Conservation (phyloP, 2,888 invertebrate species). For the Itoplectis maculator region DNA sequence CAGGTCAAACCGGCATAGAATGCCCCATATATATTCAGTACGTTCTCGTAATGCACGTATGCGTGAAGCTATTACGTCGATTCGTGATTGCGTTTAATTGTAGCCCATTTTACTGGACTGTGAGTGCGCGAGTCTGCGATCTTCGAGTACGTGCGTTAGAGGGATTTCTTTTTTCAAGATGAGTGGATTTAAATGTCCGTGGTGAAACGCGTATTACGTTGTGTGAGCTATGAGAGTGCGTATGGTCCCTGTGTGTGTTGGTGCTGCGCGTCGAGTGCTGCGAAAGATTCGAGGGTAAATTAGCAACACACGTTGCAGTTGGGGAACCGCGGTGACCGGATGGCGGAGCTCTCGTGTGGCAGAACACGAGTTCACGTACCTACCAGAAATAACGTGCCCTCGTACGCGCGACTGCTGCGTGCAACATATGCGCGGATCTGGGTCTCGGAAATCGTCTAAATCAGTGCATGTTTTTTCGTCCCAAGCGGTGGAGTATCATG, state of each 20-base stretch:
- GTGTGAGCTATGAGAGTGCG: constrained; percentile 14
- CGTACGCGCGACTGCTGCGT: constrained; percentile 17
- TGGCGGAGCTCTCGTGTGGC: constrained; percentile 42
- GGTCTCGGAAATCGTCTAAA: constrained; percentile 66
- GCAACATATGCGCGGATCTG: constrained; percentile 66
- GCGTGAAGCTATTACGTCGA: constrained; percentile 49
- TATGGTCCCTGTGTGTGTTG: neutral
- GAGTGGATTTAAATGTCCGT: constrained; percentile 39
- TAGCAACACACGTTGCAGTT: constrained; percentile 35
- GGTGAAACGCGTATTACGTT: constrained; percentile 28
- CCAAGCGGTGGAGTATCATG: neutral
- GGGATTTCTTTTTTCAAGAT: constrained; percentile 8
- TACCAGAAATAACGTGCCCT: constrained; percentile 59
- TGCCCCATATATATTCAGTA: neutral
- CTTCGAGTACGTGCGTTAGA: constrained; percentile 35
- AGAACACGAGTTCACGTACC: constrained; percentile 14
- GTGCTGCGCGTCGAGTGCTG: constrained; percentile 14
- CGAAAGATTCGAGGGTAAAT: constrained; percentile 18
- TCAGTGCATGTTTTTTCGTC: constrained; percentile 53
- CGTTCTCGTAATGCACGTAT: constrained; percentile 16
- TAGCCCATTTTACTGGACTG: constrained; percentile 18
- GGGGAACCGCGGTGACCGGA: constrained; percentile 52
- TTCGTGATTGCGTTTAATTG: constrained; percentile 54
- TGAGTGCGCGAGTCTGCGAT: constrained; percentile 11
- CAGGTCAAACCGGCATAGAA: too few relatives aligned